Evolutionary conservation across 2,888 invertebrate species (phyloP).

Genomic region (Lottia gigantea): DNA sequence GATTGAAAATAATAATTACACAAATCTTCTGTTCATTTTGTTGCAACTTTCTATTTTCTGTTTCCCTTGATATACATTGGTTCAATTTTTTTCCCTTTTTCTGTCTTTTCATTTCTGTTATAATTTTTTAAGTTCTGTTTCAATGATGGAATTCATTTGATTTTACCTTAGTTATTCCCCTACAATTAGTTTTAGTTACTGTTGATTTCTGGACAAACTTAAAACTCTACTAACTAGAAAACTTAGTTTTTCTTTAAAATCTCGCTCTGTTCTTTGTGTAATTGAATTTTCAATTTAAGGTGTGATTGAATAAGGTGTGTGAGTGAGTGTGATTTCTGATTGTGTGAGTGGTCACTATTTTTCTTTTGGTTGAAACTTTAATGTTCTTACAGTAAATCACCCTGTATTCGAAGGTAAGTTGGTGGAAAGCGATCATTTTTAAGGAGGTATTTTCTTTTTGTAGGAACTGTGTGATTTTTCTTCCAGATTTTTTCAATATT

Average conservation of each 20-base stretch:
- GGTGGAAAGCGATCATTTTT: slow-evolving; percentile 14
- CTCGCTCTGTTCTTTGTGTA: no score
- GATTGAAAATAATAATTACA: slow-evolving; percentile 5
- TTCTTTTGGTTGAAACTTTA: slow-evolving; percentile 24
- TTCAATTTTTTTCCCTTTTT: neutral
- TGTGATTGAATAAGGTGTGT: no score
- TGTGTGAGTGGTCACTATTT: no score
- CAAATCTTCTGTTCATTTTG: neutral
- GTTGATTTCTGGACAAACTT: no score
- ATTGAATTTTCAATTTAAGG: no score
- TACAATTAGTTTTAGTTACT: no score
- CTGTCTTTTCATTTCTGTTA: no score
- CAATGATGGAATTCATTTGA: no score
- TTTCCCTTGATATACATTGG: neutral
- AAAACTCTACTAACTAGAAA: neutral
- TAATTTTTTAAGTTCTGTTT: no score
- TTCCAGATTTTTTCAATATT: slow-evolving; percentile 15
- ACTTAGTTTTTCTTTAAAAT: neutral
- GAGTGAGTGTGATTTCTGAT: no score
- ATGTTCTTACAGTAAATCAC: slow-evolving; percentile 21
- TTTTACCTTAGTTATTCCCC: no score
- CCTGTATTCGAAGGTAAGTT: slow-evolving; percentile 41
- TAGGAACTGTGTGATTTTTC: slow-evolving; percentile 17
- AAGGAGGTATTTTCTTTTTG: slow-evolving; percentile 18
- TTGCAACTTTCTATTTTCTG: neutral